These are phyloP conservation scores for Podilymbus podiceps DNA, from an alignment of 2,113 vertebrate species.

Conservation along the genomic window DNA sequence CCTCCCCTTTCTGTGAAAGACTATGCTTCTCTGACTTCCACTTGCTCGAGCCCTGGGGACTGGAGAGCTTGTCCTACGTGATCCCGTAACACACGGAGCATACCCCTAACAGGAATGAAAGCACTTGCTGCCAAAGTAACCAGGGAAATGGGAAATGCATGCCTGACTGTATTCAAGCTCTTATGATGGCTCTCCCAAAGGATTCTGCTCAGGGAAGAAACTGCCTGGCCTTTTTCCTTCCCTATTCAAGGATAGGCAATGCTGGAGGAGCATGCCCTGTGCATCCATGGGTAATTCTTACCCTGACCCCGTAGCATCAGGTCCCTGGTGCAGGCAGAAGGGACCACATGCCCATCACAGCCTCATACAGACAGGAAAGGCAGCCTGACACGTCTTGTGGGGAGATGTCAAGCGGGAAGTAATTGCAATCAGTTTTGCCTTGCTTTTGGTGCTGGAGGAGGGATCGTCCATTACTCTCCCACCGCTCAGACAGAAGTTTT, in stretches of 20 bases:
- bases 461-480: background rate
- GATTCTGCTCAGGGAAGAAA: background rate
- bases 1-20: background rate
- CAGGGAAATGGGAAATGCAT: background rate
- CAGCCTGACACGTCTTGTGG: fast-evolving
- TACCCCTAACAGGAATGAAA: background rate
- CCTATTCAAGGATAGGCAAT: background rate
- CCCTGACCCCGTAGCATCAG: background rate
- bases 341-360: background rate
- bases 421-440: background rate
- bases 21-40: background rate
- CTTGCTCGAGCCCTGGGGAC: background rate
- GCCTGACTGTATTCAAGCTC: background rate
- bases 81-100: background rate
- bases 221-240: background rate
- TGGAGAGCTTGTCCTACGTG: background rate
- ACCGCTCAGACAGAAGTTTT: background rate
- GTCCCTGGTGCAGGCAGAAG: background rate
- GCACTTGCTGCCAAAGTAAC: background rate
- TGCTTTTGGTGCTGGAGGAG: background rate
- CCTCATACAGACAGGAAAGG: background rate
- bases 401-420: background rate
- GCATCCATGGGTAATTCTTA: background rate
- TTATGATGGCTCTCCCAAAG: background rate
- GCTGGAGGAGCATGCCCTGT: background rate